A percentile compares a stretch with the other conserved stretches of the same genome.
Conservation (phyloP, 2,113 vertebrate genomes). For the Indicator maculatus region DNA sequence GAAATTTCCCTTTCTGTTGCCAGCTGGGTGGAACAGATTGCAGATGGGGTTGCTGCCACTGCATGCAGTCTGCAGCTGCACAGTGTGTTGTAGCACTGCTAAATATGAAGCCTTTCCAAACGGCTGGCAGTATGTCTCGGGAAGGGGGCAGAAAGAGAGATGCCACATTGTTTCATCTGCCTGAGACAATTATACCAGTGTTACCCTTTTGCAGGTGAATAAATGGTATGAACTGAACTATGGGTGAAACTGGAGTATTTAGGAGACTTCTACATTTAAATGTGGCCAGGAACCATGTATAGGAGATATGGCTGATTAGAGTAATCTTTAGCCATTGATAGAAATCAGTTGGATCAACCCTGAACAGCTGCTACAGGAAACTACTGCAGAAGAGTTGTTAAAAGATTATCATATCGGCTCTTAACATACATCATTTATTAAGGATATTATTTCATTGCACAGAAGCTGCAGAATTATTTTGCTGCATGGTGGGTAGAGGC, state of each 20-base stretch:
- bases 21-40: neutral
- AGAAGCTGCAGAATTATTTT: neutral
- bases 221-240: neutral
- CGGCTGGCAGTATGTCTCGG: neutral
- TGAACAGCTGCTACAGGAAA: neutral
- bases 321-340: neutral
- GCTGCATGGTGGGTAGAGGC: neutral
- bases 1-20: neutral
- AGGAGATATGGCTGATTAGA: neutral
- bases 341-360: neutral
- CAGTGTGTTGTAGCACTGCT: neutral
- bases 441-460: neutral
- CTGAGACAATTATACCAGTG: neutral
- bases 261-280: neutral
- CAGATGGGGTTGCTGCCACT: neutral
- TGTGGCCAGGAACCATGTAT: neutral
- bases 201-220: fast-evolving
- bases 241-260: neutral
- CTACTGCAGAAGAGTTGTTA: neutral
- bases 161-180: neutral
- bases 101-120: neutral
- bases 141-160: neutral
- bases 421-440: neutral
- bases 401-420: neutral
- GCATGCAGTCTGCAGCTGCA: neutral